These are phyloP conservation scores for Listronotus oregonensis DNA, from an alignment of 1,140 invertebrate species.

Conservation along the genomic window DNA sequence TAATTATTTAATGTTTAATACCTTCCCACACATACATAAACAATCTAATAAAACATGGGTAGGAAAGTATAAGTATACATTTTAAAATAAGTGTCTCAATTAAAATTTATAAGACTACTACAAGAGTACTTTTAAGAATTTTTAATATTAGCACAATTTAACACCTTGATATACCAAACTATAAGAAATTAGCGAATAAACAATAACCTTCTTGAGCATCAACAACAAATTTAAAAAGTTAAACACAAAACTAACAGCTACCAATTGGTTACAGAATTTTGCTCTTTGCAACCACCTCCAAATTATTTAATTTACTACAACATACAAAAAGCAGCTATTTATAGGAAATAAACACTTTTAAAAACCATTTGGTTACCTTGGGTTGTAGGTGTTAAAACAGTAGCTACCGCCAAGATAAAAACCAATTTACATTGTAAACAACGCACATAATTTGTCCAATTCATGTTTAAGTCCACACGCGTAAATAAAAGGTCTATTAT, in stretches of 20 bases:
- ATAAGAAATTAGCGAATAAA: too few species aligned
- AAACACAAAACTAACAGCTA: not conserved
- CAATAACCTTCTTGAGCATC: too few species aligned
- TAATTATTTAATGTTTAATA: not conserved
- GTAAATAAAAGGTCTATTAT: constrained; percentile 25
- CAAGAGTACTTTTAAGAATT: too few species aligned
- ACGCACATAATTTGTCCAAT: constrained; percentile 40
- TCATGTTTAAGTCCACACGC: constrained; percentile 40
- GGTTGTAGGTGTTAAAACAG: constrained; percentile 43
- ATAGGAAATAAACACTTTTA: constrained; percentile 34
- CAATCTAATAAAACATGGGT: not conserved
- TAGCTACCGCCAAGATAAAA: constrained; percentile 41
- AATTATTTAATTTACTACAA: constrained; percentile 19
- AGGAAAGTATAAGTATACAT: too few species aligned
- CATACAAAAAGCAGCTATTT: constrained; percentile 16
- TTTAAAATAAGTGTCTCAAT: too few species aligned
- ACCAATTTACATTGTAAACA: constrained; percentile 41
- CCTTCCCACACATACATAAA: not conserved
- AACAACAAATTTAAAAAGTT: not conserved
- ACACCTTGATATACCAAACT: too few species aligned
- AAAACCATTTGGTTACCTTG: constrained; percentile 49
- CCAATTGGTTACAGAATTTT: not conserved
- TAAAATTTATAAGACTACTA: too few species aligned
- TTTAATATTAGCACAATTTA: too few species aligned
- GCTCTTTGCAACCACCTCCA: not conserved